Evolutionary conservation across 2,888 invertebrate genomes (phyloP), one percentile per base, ranked within the genome.

Genomic region (Antheraea yamamai): DNA sequence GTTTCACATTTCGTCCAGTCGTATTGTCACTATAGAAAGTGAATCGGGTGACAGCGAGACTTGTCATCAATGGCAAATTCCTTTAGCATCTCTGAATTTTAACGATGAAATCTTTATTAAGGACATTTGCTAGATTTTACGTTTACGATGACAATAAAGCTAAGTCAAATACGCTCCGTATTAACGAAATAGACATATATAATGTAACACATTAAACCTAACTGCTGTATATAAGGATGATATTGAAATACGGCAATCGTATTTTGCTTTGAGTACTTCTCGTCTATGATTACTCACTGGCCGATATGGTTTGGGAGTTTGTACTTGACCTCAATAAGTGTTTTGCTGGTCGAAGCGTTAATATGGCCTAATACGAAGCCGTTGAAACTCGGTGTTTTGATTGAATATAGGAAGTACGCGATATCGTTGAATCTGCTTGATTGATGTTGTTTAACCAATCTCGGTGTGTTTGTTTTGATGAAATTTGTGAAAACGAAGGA

Each of bases 191-290:
- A 74, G 64, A 74, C 75, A 78, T 87, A 87, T 75, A 78, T 87
- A 87, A 88, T 85, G 86, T 82, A 81, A 85, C 79, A 77, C 79
- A 84, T 84, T 81, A 80, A 81, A 84, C 86, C 89, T 82, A 89
- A 81, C 88, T 83, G 78, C 76, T 61, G 82, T 84, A 85, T 84
- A 88, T 85, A 79, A 88, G 87, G 82, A 23, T 74, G 80, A 75
- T 80, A 78, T 81, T 39, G 81, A 83, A 85, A 77, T 74, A 76
- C 72, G 73, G 74, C 77, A 77, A 77, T 78, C 79, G 78, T 82
- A 82, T 81, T 81, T 82, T 82, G 80, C 79, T 80, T 78, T 79
- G 78, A 76, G 77, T 72, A 73, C 61, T 52, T 39, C 23, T 47
- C 61, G 26, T 52, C 61, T 70, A 68, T 73, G 61, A 47, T 72